Base-by-base conservation (phyloP, 2,888 invertebrate species). In the Tipula lateralis region DNA sequence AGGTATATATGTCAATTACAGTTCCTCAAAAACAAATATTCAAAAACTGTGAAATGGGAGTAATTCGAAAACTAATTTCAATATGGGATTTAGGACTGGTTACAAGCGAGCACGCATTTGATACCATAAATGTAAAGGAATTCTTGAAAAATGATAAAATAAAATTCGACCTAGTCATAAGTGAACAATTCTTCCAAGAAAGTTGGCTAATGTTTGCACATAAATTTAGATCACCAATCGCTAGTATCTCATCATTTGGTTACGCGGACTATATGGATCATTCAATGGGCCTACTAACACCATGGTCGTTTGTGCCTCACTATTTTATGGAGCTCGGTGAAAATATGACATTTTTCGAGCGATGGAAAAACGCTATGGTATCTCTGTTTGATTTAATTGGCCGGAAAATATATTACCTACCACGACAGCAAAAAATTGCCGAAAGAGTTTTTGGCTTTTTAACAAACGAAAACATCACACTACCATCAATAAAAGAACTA, bases 171-270 rank as follows among this genome's bases (percentile, higher is more conserved):
- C 86, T 91, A 7, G 87, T 91, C 3, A 88, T 91, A 0, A 85
- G 90, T 84, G 91, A 91, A 85, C 90, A 90, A 84, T 91, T 91
- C 86, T 90, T 91, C 84, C 90, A 90, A 85, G 91, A 91, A 86
- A 90, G 91, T 7, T 89, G 90, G 84, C 88, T 90, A 1, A 90
- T 91, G 88, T 89, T 91, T 85, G 90, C 89, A 4, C 88, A 89
- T 84, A 90, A 91, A 86, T 90, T 90, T 85, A 88, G 89, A n/a
- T 90, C 90, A 32, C 91, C 91, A 0, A 87, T 91, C 12, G 88
- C 91, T 0, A 89, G 91, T 0, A 86, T 88, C 29, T 90, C 90
- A 84, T 90, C 90, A 1, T 89, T 90, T 89, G 90, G 90, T 80
- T 89, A 90, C 86, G 89, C 90, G 0, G 90, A 90, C 50, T 90